Evolutionary conservation across 2,113 vertebrate genomes (phyloP).

Genomic region (Apodemus sylvaticus): DNA sequence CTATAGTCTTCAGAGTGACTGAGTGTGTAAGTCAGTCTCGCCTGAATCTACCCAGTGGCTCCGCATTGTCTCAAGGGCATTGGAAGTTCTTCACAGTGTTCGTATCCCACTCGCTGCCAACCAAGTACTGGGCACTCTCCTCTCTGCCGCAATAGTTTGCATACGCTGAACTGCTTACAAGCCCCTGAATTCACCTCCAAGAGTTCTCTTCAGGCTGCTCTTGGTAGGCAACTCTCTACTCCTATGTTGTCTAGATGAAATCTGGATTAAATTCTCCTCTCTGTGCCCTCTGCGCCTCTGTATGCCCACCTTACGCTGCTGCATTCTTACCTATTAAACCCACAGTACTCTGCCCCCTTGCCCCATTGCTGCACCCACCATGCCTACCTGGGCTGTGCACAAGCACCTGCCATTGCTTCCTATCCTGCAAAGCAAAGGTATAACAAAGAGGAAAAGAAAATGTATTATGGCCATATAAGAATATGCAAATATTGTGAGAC

Average conservation of each 20-base stretch:
- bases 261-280: neutral
- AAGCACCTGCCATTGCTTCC: neutral
- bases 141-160: neutral
- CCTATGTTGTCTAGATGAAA: neutral
- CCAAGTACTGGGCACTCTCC: neutral
- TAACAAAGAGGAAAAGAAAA: neutral
- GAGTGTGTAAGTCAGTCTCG: neutral
- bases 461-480: neutral
- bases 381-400: neutral
- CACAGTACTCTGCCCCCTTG: too few species aligned
- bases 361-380: rapidly evolving
- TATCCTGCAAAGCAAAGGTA: neutral
- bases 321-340: neutral
- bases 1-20: neutral
- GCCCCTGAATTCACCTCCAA: neutral
- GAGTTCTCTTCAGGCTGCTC: neutral
- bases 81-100: neutral
- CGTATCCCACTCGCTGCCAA: neutral
- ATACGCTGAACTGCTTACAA: neutral
- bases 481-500: neutral
- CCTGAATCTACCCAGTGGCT: neutral
- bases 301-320: neutral
- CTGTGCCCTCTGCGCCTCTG: neutral
- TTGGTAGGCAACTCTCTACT: neutral
- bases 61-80: neutral